Conservation (phyloP, 2,113 vertebrate genomes). For the Montifringilla adamsi region DNA sequence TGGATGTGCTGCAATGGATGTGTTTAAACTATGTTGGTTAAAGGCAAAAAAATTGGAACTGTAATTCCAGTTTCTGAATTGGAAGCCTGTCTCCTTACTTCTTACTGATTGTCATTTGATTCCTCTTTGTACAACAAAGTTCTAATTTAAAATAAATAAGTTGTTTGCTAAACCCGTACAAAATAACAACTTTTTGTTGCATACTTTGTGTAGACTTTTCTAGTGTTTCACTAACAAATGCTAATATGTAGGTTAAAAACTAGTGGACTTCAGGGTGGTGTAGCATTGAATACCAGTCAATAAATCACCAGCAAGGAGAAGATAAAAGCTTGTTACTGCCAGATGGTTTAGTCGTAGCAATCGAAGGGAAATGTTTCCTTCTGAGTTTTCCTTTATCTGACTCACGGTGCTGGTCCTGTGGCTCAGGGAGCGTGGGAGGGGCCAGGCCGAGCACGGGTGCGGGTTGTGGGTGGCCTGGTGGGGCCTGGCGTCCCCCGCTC, state of each 20-base stretch:
- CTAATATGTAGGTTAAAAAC: neutral
- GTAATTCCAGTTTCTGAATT: neutral
- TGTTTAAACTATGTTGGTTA: neutral
- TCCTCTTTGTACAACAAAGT: neutral
- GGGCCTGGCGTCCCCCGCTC: fast-evolving
- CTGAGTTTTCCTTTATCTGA: fast-evolving
- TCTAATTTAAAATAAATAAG: constrained; percentile 39
- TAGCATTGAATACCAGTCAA: neutral
- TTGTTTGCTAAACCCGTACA: neutral
- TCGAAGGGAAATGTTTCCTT: fast-evolving
- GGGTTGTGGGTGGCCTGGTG: fast-evolving
- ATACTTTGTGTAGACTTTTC: neutral
- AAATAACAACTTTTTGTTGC: neutral
- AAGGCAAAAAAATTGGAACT: neutral
- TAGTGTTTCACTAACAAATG: neutral
- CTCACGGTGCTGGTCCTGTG: fast-evolving
- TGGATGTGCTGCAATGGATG: neutral
- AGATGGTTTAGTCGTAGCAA: neutral
- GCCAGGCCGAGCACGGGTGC: fast-evolving
- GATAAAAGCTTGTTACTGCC: neutral
- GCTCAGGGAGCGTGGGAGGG: fast-evolving
- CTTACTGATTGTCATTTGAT: neutral
- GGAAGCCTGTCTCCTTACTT: neutral
- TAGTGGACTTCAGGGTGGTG: too few species aligned
- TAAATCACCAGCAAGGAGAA: neutral